These are phyloP conservation scores for Ladona fulva DNA, from an alignment of 1,140 invertebrate genomes.

Conservation along the genomic window DNA sequence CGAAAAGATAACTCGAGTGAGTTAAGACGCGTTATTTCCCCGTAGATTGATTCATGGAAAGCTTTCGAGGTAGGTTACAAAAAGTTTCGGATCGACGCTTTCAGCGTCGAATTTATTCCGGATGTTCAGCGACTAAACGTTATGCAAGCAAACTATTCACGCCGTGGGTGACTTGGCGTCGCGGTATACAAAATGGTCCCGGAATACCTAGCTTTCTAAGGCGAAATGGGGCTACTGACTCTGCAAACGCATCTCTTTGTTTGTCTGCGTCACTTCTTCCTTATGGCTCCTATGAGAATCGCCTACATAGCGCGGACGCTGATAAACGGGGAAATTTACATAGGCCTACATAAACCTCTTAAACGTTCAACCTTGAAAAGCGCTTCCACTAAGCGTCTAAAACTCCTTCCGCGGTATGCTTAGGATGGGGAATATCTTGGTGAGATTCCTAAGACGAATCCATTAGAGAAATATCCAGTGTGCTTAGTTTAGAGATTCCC, in stretches of 20 bases:
- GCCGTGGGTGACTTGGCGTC: too few species aligned
- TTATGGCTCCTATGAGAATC: not conserved
- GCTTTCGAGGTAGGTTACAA: too few species aligned
- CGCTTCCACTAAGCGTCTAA: not conserved
- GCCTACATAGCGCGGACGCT: not conserved
- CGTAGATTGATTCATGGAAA: not conserved
- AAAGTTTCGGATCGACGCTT: too few species aligned
- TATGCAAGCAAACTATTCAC: too few species aligned
- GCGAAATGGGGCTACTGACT: too few species aligned
- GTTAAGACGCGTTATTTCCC: not conserved
- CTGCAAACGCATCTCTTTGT: not conserved
- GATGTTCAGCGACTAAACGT: too few species aligned
- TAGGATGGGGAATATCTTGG: not conserved
- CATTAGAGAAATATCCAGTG: constrained; percentile 9
- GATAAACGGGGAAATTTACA: constrained; percentile 6
- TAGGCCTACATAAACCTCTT: constrained; percentile 5
- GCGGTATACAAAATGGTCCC: too few species aligned
- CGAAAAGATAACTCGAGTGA: not conserved
- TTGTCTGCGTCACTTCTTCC: not conserved
- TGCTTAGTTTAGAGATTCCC: not conserved
- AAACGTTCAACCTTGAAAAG: not conserved
- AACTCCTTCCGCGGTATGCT: not conserved
- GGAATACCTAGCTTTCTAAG: too few species aligned
- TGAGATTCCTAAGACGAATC: not conserved
- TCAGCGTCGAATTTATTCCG: too few species aligned